phyloP scores from a whole-genome alignment of 2,888 invertebrate genomes.

The Xestobium rufovillosum region DNA sequence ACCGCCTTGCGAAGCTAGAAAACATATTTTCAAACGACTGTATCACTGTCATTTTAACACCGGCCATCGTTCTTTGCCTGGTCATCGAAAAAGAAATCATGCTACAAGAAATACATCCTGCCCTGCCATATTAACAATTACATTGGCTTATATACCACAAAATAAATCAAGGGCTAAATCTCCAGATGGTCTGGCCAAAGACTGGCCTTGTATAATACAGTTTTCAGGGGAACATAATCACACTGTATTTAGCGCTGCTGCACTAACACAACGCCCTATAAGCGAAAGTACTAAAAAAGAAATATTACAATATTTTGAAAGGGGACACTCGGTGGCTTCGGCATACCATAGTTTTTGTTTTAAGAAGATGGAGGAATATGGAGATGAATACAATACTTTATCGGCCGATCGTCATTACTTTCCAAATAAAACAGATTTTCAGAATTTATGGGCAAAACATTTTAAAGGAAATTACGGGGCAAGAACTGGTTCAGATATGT shows the following conservation, averaged over 20 bases:
- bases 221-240: slow-evolving; percentile 11
- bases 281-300: slow-evolving; percentile 8
- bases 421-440: slow-evolving; percentile 9
- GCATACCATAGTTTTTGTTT: slow-evolving; percentile 12
- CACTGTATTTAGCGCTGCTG: no score
- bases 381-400: slow-evolving; percentile 8
- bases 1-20: no score
- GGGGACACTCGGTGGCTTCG: no score
- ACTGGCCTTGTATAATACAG: slow-evolving; percentile 13
- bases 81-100: no score
- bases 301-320: slow-evolving; percentile 12
- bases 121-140: no score
- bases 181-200: slow-evolving; percentile 7
- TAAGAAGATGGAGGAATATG: slow-evolving; percentile 10
- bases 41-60: no score
- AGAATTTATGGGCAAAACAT: slow-evolving; percentile 7
- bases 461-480: slow-evolving; percentile 9
- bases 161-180: slow-evolving; percentile 4
- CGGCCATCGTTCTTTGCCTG: no score
- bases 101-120: no score
- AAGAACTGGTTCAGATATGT: slow-evolving; percentile 7
- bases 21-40: no score
- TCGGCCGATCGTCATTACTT: slow-evolving; percentile 10
- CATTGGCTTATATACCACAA: no score
- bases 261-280: no score